Conservation (phyloP, 1,140 invertebrate genomes). For the Bombus polaris region DNA sequence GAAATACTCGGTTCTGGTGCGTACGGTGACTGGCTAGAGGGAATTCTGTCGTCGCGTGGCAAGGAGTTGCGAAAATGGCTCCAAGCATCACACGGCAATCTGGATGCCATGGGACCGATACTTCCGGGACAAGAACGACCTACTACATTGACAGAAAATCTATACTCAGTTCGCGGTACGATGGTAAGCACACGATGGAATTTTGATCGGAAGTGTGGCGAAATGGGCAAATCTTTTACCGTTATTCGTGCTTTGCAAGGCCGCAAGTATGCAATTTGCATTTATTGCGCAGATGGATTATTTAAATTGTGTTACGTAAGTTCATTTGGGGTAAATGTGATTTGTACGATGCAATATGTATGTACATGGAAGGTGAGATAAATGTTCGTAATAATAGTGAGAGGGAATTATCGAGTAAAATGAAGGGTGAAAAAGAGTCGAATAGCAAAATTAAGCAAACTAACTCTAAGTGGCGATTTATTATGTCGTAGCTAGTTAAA, state of each 20-base stretch:
- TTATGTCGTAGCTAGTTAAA: neutral
- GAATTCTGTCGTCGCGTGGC: conserved; percentile 55
- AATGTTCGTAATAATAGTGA: neutral
- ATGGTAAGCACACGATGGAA: neutral
- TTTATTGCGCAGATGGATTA: neutral
- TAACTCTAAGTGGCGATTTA: neutral
- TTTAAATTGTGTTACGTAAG: neutral
- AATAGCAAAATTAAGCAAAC: neutral
- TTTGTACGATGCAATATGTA: neutral
- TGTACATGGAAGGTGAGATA: too few relatives aligned
- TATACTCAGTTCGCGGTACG: neutral
- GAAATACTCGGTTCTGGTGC: conserved; percentile 50
- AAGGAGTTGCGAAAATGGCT: conserved; percentile 69
- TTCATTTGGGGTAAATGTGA: neutral
- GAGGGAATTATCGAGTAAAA: neutral
- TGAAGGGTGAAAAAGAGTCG: neutral
- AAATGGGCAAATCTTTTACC: neutral
- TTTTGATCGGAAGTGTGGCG: neutral
- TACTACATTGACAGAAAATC: conserved; percentile 13
- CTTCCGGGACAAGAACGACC: conserved; percentile 2
- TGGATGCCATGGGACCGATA: neutral
- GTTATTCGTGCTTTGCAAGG: neutral
- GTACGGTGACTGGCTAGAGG: conserved; percentile 64
- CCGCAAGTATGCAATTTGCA: neutral
- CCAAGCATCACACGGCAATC: conserved; percentile 1